Base-by-base conservation (phyloP, 2,113 vertebrate genomes). In the Upupa epops region DNA sequence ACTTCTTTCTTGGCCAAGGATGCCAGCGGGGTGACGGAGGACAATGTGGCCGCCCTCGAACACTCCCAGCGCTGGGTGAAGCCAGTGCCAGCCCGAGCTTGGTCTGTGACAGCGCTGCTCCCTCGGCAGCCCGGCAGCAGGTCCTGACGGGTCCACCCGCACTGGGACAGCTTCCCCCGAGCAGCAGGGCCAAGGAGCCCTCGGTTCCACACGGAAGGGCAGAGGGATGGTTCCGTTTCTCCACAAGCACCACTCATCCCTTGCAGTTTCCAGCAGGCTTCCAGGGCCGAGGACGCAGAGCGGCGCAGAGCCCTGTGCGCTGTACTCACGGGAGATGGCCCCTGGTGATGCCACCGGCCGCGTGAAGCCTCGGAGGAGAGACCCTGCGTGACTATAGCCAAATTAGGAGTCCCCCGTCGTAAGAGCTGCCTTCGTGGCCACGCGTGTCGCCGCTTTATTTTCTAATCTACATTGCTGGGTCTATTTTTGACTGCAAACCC, bases 331-430 rank as follows among this genome's bases (percentile, higher is more conserved):
- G 18, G 83, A 91, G 86, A 94, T 77, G 86, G 69, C 86, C 80
- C 56, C 36, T 91, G 93, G 73, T 94, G 95, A 96, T 93, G 92
- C 78, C 93, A 89, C 48, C 8, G 5, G 59, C 29, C 92, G 78
- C 24, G 5, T 49, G 69, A 66, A 73, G 51, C 73, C 72, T 42
- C 59, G 86, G 69, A 83, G 61, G 79, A 77, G 87, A 60, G 72
- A 36, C 20, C 65, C 68, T 28, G 84, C 72, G 11, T 40, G 71
- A 85, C 91, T 87, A 84, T 90, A 20, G 73, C 96, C 95, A 96
- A 96, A 96, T 96, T 93, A 95, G 95, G 96, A 86, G 94, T 92
- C 32, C 81, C 75, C 8, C 83, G 64, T 89, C 32, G 2, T 48
- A 83, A 92, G 74, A 94, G 88, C 90, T 90, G 92, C n/a, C 37